Evolutionary conservation across 2,113 vertebrate genomes (phyloP), one percentile per base, ranked within the genome.

Genomic region (Phylloscopus trochilus): DNA sequence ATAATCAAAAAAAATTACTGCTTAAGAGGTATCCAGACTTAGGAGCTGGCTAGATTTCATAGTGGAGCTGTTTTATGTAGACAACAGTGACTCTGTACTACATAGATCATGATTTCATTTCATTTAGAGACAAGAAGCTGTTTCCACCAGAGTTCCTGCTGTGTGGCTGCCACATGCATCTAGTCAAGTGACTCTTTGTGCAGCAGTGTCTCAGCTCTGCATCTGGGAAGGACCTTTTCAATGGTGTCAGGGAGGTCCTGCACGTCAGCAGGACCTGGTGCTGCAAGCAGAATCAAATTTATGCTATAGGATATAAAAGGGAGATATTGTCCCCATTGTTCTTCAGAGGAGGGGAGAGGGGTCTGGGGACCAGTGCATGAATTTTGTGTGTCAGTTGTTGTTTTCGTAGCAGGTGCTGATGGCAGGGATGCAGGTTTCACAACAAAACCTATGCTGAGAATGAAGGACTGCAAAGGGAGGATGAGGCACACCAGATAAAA

Each of bases 111-210:
- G 19, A 23, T 44, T 58, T 63, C 30, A 5, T 30, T 77, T 59
- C 1, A 2, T 8, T 8, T 31, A 58, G 15, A 1, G 1, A 62
- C 15, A 60, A 53, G 43, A 10, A 64, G 22, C 6, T 41, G 5
- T 43, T 43, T 47, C 37, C 15, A 13, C 14, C 16, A 59, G 35
- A 41, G 6, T 2, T 60, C 16, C 24, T 43, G 13, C 31, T 83
- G 26, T 33, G 31, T 5, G 4, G 17, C 46, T 79, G 7, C 18
- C 35, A 17, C 1, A 1, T 47, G 13, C 13, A 55, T 20, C 24
- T 16, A 55, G 10, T 15, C 0, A 0, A 51, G 28, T 11, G 21
- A 19, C 7, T 12, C 9, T 31, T 12, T 63, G 31, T 73, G 44
- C 15, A 53, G 23, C 12, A 39, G 11, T 3, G 11, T 68, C 69